Percentiles rank a stretch among this genome's conserved stretches.
Evolutionary conservation across 2,113 vertebrate genomes (phyloP).

Genomic region (Lepus timidus): DNA sequence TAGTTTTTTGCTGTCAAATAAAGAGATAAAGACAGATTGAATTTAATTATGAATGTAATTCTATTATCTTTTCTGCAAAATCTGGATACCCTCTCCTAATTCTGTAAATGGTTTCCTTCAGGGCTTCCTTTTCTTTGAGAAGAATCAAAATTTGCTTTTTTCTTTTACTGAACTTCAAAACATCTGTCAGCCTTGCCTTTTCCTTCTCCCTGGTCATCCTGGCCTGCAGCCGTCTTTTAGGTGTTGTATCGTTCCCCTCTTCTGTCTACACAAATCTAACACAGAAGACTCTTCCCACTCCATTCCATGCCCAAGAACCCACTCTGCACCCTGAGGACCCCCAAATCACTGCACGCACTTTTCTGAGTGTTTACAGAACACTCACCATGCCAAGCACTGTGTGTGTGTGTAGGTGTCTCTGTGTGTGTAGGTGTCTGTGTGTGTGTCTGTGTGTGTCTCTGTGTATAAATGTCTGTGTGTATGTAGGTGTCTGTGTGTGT

Average conservation of each 20-base stretch:
- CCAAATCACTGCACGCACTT: background rate
- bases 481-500: no score
- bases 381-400: background rate
- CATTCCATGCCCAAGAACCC: background rate
- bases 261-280: background rate
- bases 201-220: background rate
- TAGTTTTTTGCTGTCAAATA: background rate
- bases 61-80: background rate
- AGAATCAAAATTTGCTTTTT: conserved; percentile 7
- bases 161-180: background rate
- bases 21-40: background rate
- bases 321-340: background rate
- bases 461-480: no score
- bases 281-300: background rate
- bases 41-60: background rate
- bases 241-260: background rate
- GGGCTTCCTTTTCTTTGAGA: background rate
- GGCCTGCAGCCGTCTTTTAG: background rate
- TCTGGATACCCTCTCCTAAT: background rate
- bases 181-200: background rate
- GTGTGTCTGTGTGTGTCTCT: no score
- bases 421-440: no score
- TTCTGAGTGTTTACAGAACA: background rate
- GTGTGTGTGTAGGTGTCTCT: background rate
- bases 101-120: background rate